These are phyloP conservation scores for Drosophila repletoides DNA, from an alignment of 1,140 invertebrate species.

Conservation along the genomic window DNA sequence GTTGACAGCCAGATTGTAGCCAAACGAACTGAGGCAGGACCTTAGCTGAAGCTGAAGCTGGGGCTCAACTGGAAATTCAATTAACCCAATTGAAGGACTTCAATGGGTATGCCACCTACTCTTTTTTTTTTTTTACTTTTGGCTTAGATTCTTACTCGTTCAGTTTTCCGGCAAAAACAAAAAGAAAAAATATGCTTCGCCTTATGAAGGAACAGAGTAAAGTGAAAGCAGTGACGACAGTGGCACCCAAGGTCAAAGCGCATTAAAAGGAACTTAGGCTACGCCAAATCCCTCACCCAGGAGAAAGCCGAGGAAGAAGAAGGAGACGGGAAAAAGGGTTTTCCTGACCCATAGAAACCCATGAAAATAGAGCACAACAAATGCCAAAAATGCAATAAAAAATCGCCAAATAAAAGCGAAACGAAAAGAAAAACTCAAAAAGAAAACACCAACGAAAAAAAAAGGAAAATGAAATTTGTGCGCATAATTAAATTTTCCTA, in stretches of 20 bases:
- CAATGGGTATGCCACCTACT: conserved; percentile 20
- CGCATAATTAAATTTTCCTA: conserved; percentile 69
- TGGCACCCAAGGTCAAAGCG: conserved; percentile 38
- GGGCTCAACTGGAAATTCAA: conserved; percentile 64
- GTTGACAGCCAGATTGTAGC: conserved; percentile 62
- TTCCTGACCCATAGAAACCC: conserved; percentile 33
- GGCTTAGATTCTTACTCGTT: conserved; percentile 15
- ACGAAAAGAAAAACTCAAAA: conserved; percentile 15
- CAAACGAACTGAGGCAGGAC: not conserved
- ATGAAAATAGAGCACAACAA: conserved; percentile 50
- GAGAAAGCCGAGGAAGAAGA: no score
- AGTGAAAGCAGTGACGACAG: not conserved
- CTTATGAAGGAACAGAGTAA: conserved; percentile 10
- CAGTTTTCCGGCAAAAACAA: not conserved
- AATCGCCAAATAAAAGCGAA: conserved; percentile 46
- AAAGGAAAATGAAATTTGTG: conserved; percentile 51
- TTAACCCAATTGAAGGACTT: conserved; percentile 60
- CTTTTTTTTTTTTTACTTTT: no score
- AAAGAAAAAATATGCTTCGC: conserved; percentile 30
- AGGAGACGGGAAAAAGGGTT: conserved; percentile 67
- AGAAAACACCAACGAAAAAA: conserved; percentile 26
- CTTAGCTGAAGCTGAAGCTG: conserved; percentile 7
- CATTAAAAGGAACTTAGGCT: conserved; percentile 55
- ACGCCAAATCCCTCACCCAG: not conserved
- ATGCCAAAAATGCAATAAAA: conserved; percentile 63